Evolutionary conservation across 2,797 vertebrate species (phyloP).

Genomic region (Neoniphon sammara): DNA sequence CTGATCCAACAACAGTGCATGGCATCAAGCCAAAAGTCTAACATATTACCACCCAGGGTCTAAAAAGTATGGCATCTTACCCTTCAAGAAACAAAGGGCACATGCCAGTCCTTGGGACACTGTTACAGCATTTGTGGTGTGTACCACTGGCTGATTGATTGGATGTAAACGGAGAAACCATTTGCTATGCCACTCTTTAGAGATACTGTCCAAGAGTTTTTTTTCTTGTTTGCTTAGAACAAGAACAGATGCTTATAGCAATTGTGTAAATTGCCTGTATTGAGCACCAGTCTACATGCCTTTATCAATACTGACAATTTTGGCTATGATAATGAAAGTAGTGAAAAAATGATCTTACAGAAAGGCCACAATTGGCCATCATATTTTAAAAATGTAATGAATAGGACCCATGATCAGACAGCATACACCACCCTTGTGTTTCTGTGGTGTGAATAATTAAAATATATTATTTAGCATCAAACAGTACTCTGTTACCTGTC

Average conservation of each 20-base stretch:
- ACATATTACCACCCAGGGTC: conserved; percentile 18
- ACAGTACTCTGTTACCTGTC: too few relatives aligned
- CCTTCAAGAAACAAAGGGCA: conserved; percentile 45
- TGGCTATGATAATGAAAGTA: too few relatives aligned
- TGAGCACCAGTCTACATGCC: too few relatives aligned
- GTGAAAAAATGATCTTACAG: too few relatives aligned
- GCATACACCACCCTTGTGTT: too few relatives aligned
- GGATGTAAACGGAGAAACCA: conserved; percentile 27
- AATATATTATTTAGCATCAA: too few relatives aligned
- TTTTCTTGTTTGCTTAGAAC: not conserved
- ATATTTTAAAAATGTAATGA: too few relatives aligned
- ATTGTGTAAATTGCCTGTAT: not conserved
- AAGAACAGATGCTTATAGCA: not conserved
- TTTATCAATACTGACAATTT: too few relatives aligned
- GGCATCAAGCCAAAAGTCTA: conserved; percentile 48
- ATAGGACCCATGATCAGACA: too few relatives aligned
- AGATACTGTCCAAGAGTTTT: conserved; percentile 3
- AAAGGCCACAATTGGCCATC: too few relatives aligned
- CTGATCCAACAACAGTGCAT: conserved; percentile 41
- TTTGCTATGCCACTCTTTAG: conserved; percentile 13
- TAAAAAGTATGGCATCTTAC: conserved; percentile 42
- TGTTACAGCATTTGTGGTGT: conserved; percentile 14
- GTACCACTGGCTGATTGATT: not conserved
- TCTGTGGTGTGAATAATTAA: too few relatives aligned
- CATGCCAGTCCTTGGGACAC: conserved; percentile 16